Base-by-base conservation (phyloP, 2,113 vertebrate genomes). In the Psophia crepitans region DNA sequence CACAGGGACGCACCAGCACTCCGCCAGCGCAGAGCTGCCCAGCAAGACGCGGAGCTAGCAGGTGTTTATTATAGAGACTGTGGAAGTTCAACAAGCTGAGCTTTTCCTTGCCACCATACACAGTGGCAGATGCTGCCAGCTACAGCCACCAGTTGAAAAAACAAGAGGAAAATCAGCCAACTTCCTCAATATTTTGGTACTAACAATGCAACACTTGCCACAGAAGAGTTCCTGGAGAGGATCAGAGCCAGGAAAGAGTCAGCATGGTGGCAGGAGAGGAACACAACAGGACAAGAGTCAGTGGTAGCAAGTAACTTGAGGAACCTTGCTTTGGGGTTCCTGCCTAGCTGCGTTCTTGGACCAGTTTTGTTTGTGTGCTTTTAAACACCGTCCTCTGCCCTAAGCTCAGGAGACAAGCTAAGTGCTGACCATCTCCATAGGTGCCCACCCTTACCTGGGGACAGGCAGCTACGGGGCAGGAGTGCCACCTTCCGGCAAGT, bases 401-500 rank as follows among this genome's bases (percentile, higher is more conserved):
- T 41, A 1, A 9, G n/a, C 35, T 73, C 30, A 56, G 33, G 37
- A 6, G 0, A 57, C 21, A 35, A 6, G 16, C 10, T 10, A 53
- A 24, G 17, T 35, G 68, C 66, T 57, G 78, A 12, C 14, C 75
- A 54, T 9, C 37, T 73, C 18, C 20, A 4, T 1, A 78, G 90
- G 74, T 71, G 63, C 41, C 20, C 61, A 21, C 9, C 21, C 65
- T 58, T 14, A 76, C 83, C 89, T 80, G 80, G 93, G 79, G 23
- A 33, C 43, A 22, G 83, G 80, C 30, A 84, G 91, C 44, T 20
- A 14, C 8, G 5, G 61, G 71, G 70, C 87, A 79, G 96, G 91
- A 95, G 94, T 65, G 96, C 96, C 96, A 96, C 94, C 96, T 97
- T n/a, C 89, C 17, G 96, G 95, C 95, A 74, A 66, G 89, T 4